These are phyloP conservation scores for Epinephelus fuscoguttatus DNA, from an alignment of 2,113 vertebrate genomes.

Conservation along the genomic window DNA sequence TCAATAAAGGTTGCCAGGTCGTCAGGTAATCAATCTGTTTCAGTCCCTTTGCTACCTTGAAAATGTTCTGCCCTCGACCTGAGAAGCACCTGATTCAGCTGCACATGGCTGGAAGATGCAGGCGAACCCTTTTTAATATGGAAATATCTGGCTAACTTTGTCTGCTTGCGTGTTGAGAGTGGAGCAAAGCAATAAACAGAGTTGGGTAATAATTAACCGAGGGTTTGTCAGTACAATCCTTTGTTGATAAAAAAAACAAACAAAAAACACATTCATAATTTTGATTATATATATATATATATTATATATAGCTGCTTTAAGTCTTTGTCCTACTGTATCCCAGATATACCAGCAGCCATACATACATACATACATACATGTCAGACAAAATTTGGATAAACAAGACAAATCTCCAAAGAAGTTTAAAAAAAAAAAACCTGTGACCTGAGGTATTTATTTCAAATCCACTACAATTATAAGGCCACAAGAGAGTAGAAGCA, in stretches of 20 bases:
- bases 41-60: not conserved
- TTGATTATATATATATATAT: no score
- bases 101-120: not conserved
- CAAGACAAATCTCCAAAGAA: constrained; percentile 19
- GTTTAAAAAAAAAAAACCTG: constrained; percentile 21
- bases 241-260: not conserved
- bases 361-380: not conserved
- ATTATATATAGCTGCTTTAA: not conserved
- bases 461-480: constrained; percentile 40
- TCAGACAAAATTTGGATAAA: constrained; percentile 36
- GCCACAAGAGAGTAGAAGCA: constrained; percentile 36
- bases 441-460: constrained; percentile 27
- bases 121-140: not conserved
- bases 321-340: not conserved
- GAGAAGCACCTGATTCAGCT: not conserved
- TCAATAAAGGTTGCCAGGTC: not conserved
- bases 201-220: not conserved
- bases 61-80: not conserved
- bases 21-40: not conserved
- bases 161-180: no score
- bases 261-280: not conserved
- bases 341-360: not conserved
- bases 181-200: not conserved
- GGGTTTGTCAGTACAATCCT: not conserved
- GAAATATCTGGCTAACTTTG: not conserved